Base-by-base conservation (phyloP, 2,113 vertebrate genomes). In the Phalacrocorax pelagicus region DNA sequence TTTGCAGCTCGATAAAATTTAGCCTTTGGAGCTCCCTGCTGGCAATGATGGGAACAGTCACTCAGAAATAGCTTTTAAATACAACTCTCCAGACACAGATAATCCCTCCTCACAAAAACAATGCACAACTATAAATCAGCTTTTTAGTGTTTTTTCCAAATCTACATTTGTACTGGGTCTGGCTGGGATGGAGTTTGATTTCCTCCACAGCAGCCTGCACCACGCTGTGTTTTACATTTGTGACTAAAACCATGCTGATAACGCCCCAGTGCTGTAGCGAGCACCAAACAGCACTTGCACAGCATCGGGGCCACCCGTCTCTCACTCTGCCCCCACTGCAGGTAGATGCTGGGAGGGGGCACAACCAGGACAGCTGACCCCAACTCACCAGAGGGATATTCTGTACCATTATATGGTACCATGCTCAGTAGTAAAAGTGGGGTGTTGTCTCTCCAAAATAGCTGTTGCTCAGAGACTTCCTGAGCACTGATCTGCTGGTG, bases 11-110 rank as follows among this genome's bases (percentile, higher is more conserved):
- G 62, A 32, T 46, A 92, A 95, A 94, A 55, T 20, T 42, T 26
- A 88, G 73, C 46, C 61, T 96, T 42, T 92, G 86, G 94, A 75
- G 92, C 96, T 46, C 97, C 75, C 97, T 97, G 91, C 88, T 96
- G 97, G 96, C 92, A 66, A 18, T 10, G 49, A 63, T 1, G 2
- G 78, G 88, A 93, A 95, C 27, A 92, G 38, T 49, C 27, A n/a
- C 15, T 73, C 57, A 80, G 27, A 69, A 87, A 54, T 16, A 69
- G 19, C n/a, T 79, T 27, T 20, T 32, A 21, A 89, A 75, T 6
- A 11, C 18, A 71, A 2, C 30, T 61, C 15, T 58, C 34, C 24
- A 40, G 36, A 59, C 19, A 66, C 23, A 17, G 40, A 46, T 14
- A 90, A 78, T 22, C 11, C 8, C 16, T 17, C 16, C 86, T 59